phyloP scores from a whole-genome alignment of 23 tunicate genomes.

The Styela plicata region DNA sequence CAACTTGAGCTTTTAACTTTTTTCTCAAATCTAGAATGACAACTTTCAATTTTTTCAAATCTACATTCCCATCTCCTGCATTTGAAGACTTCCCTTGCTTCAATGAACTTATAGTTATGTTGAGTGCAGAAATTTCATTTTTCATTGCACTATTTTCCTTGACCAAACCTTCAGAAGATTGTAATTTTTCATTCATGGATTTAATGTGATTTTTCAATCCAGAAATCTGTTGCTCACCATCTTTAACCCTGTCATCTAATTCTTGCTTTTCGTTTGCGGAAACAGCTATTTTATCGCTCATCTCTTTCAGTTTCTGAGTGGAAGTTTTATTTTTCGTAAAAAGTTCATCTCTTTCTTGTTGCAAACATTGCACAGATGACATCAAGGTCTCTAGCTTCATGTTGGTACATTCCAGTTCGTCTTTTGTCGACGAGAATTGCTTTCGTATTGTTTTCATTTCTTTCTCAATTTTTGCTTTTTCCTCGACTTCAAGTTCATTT shows the following conservation, averaged over 20 bases:
- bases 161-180: constrained; percentile 22
- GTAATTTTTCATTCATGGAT: constrained; percentile 37
- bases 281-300: constrained; percentile 19
- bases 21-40: constrained; percentile 4
- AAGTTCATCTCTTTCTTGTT: constrained; percentile 34
- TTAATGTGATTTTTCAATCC: constrained; percentile 73
- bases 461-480: background rate
- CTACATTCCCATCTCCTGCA: background rate
- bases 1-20: background rate
- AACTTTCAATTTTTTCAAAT: constrained; percentile 18
- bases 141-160: constrained; percentile 36
- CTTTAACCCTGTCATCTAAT: constrained; percentile 28
- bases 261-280: constrained; percentile 36
- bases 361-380: constrained; percentile 65
- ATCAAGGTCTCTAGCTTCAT: constrained; percentile 77
- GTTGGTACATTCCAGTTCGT: constrained; percentile 71
- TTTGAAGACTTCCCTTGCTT: constrained; percentile 29
- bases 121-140: constrained; percentile 59
- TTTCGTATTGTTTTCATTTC: constrained; percentile 10
- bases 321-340: constrained; percentile 1
- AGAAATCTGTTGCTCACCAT: constrained; percentile 40
- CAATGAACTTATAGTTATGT: constrained; percentile 55
- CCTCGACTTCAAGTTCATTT: background rate
- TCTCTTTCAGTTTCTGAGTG: background rate
- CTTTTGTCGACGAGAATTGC: constrained; percentile 35